These are phyloP conservation scores for Isaurus tuberculatus DNA, from an alignment of 92 coral and sea anemone genomes.

Conservation along the genomic window DNA sequence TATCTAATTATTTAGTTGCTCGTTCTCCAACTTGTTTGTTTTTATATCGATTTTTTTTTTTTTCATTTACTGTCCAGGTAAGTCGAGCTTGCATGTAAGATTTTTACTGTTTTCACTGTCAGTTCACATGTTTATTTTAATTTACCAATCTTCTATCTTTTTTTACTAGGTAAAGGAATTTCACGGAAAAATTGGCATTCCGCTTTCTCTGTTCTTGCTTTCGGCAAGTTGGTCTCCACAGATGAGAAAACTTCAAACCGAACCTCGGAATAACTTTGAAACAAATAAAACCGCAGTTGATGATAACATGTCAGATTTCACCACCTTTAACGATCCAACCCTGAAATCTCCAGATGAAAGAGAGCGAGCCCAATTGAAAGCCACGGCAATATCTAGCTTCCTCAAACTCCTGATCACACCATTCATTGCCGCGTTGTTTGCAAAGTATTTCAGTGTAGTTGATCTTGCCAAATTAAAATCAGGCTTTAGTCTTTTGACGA, in stretches of 20 bases:
- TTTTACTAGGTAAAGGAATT: constrained; percentile 23
- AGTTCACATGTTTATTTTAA: not conserved
- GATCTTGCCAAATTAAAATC: constrained; percentile 23
- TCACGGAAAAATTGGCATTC: constrained; percentile 60
- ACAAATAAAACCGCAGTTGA: not conserved
- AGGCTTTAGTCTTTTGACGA: constrained; percentile 62
- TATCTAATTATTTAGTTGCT: too few relatives aligned
- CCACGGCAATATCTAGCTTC: constrained; percentile 78
- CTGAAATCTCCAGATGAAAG: constrained; percentile 7
- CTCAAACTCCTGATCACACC: constrained; percentile 87
- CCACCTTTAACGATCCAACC: constrained; percentile 28
- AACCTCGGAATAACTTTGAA: constrained; percentile 33
- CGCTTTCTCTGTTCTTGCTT: constrained; percentile 66
- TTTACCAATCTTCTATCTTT: not conserved
- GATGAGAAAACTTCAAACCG: constrained; percentile 64
- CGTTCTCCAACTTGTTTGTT: too few relatives aligned
- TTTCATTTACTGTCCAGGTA: too few relatives aligned
- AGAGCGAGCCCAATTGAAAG: constrained; percentile 54
- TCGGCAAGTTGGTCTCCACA: constrained; percentile 90
- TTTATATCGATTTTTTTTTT: too few relatives aligned
- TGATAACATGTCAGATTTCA: constrained; percentile 15
- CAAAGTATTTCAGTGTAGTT: constrained; percentile 41
- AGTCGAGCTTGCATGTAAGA: too few relatives aligned
- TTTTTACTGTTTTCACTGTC: not conserved
- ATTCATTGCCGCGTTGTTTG: constrained; percentile 72